A percentile compares a stretch with the other conserved stretches of the same genome.
phyloP scores from a whole-genome alignment of 2,113 vertebrate genomes.

The Ceyx margarethae region DNA sequence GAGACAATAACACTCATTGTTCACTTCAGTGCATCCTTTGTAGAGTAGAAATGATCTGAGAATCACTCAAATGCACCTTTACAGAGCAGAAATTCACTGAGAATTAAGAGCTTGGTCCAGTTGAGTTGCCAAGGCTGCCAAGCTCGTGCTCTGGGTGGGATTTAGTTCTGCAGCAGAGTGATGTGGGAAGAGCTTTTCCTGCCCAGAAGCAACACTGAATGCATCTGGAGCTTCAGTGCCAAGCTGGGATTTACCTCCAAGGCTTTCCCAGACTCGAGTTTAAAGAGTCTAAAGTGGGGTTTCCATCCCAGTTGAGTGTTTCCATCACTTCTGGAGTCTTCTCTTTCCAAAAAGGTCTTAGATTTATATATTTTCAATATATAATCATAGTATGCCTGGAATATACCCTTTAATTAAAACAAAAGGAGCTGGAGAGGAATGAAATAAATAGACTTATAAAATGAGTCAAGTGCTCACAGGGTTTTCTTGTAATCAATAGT shows the following conservation, averaged over 20 bases:
- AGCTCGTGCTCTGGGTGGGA: rapidly evolving
- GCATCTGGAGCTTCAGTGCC: background rate
- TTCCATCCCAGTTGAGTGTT: background rate
- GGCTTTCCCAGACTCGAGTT: background rate
- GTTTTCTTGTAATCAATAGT: conserved; percentile 68
- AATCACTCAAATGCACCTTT: background rate
- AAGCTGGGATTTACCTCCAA: background rate
- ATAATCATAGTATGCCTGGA: background rate
- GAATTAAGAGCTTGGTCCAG: background rate
- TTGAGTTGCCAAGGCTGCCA: background rate
- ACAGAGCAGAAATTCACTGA: background rate
- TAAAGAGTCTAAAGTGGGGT: background rate
- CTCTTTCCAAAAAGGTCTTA: background rate
- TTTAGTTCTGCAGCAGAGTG: background rate
- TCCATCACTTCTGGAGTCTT: rapidly evolving
- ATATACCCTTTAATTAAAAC: conserved; percentile 41
- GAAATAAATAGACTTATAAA: conserved; percentile 43
- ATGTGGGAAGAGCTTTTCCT: background rate
- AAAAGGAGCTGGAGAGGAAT: background rate
- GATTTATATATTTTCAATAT: background rate
- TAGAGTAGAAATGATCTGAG: background rate
- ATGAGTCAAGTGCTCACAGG: conserved; percentile 42
- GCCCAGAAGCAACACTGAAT: background rate
- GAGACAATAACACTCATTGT: rapidly evolving
- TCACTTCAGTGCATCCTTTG: background rate